phyloP scores from a whole-genome alignment of 1,140 invertebrate genomes.

The Batillaria attramentaria region DNA sequence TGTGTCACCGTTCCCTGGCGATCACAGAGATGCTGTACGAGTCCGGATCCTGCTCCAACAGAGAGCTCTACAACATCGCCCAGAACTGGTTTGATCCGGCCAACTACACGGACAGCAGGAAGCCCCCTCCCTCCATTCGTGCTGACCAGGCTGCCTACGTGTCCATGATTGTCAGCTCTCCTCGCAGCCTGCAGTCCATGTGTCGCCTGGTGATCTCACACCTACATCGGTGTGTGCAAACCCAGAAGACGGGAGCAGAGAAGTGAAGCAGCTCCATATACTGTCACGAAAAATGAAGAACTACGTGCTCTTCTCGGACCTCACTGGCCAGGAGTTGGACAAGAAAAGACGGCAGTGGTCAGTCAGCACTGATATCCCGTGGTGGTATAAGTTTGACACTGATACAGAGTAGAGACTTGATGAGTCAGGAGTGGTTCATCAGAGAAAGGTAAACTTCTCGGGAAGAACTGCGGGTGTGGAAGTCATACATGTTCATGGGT shows the following conservation, averaged over 20 bases:
- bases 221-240: neutral
- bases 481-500: neutral
- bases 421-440: neutral
- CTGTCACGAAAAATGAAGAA: neutral
- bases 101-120: neutral
- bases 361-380: constrained; percentile 1
- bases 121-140: neutral
- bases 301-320: neutral
- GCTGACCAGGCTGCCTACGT: neutral
- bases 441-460: no score
- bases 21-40: constrained; percentile 1
- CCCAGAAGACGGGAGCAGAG: no score
- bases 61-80: neutral
- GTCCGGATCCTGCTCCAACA: neutral
- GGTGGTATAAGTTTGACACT: neutral
- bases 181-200: constrained; percentile 1
- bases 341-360: neutral
- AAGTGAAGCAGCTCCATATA: neutral
- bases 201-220: constrained; percentile 19
- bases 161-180: neutral
- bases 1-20: neutral
- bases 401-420: neutral
- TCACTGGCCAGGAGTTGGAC: neutral
- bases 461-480: no score
- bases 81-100: neutral